Conservation (phyloP, 1,140 invertebrate genomes). For the Heliconius eleuchia region DNA sequence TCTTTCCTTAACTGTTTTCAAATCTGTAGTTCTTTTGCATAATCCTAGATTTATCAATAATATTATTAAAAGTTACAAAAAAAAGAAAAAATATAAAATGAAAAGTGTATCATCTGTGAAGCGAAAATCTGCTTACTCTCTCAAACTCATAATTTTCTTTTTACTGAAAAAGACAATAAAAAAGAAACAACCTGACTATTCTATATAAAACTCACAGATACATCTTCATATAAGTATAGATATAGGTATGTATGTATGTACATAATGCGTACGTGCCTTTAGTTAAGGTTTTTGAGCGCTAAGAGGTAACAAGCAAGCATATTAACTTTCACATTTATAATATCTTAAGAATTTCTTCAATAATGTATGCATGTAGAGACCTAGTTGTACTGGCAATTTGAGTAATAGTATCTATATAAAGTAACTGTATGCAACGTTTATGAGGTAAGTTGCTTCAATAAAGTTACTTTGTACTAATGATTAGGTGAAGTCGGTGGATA, state of each 20-base stretch:
- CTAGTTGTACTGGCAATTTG: slow-evolving; percentile 39
- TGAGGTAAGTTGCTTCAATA: slow-evolving; percentile 48
- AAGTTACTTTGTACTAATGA: slow-evolving; percentile 44
- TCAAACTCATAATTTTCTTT: no score
- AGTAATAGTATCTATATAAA: slow-evolving; percentile 46
- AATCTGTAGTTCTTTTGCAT: no score
- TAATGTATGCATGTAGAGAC: slow-evolving; percentile 23
- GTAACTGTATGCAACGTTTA: slow-evolving; percentile 49
- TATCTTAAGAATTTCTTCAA: slow-evolving; percentile 14
- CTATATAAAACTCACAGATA: background rate
- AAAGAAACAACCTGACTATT: background rate
- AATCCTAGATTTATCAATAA: no score
- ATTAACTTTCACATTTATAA: slow-evolving; percentile 15
- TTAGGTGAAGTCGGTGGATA: background rate
- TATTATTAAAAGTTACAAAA: no score
- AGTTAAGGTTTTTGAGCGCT: slow-evolving; percentile 6
- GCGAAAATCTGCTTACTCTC: no score
- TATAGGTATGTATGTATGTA: background rate
- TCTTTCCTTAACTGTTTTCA: no score
- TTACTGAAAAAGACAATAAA: no score
- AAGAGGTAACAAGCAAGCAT: slow-evolving; percentile 10
- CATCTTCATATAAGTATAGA: background rate
- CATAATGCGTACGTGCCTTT: background rate
- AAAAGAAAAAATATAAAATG: no score
- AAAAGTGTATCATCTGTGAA: no score